Percentiles rank a stretch among this genome's conserved stretches.
Conservation (phyloP, 1,140 invertebrate genomes). For the Rhynchophorus ferrugineus region DNA sequence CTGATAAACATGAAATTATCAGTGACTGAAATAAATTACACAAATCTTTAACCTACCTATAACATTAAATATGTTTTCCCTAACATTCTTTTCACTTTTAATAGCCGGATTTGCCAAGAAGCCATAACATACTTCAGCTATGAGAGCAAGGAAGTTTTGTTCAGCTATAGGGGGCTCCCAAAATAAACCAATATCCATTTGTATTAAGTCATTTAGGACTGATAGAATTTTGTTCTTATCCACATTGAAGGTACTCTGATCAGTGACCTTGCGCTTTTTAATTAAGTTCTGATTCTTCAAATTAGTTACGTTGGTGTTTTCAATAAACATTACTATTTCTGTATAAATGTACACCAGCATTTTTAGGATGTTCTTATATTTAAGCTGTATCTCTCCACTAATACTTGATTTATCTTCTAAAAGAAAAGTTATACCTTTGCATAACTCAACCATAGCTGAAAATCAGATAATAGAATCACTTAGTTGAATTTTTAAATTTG, state of each 20-base stretch:
- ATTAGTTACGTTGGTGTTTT: constrained; percentile 21
- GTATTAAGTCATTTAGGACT: constrained; percentile 27
- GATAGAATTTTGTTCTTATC: constrained; percentile 29
- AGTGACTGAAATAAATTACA: constrained; percentile 32
- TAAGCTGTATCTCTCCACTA: constrained; percentile 28
- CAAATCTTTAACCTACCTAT: constrained; percentile 41
- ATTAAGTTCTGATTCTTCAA: constrained; percentile 20
- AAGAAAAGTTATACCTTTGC: constrained; percentile 25
- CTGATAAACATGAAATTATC: constrained; percentile 13
- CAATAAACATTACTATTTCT: constrained; percentile 29
- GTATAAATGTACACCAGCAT: constrained; percentile 34
- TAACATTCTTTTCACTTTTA: constrained; percentile 46
- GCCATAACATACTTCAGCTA: constrained; percentile 58
- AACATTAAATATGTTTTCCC: constrained; percentile 51
- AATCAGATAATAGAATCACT: constrained; percentile 5
- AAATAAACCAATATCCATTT: constrained; percentile 42
- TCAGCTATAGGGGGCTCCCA: constrained; percentile 66
- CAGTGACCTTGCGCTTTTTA: constrained; percentile 19
- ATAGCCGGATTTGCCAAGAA: constrained; percentile 53
- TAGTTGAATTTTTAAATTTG: not conserved
- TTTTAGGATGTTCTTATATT: constrained; percentile 33
- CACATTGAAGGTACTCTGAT: constrained; percentile 11
- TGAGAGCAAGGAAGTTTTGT: constrained; percentile 47
- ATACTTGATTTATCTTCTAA: constrained; percentile 30
- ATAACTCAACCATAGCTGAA: constrained; percentile 25